Percentiles rank a stretch among this genome's conserved stretches.
Evolutionary conservation across 1,140 invertebrate genomes (phyloP).

Genomic region (Amyelois transitella): DNA sequence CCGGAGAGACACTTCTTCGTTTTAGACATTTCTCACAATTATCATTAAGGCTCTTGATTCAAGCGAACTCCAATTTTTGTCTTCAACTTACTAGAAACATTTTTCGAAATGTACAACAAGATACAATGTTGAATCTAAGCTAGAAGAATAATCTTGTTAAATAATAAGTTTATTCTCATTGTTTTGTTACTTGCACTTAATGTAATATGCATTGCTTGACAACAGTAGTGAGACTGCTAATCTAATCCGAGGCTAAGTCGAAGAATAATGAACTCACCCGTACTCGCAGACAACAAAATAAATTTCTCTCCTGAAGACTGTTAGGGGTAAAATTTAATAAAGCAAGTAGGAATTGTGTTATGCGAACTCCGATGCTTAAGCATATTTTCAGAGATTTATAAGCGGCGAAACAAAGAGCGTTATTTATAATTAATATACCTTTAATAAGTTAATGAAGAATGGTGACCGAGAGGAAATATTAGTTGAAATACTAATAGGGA

Average conservation of each 20-base stretch:
- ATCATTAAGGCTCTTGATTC: too few relatives aligned
- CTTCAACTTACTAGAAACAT: background rate
- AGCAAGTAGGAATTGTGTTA: constrained; percentile 44
- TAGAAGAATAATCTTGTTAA: background rate
- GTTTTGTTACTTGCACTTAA: background rate
- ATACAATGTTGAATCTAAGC: background rate
- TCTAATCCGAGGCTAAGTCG: constrained; percentile 29
- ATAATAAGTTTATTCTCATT: background rate
- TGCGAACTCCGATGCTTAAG: constrained; percentile 31
- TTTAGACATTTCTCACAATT: too few relatives aligned
- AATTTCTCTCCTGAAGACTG: constrained; percentile 37
- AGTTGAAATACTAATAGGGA: background rate
- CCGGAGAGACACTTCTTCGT: too few relatives aligned
- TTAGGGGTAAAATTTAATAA: constrained; percentile 46
- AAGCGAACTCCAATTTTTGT: too few relatives aligned
- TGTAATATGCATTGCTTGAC: background rate
- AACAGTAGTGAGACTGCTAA: constrained; percentile 18
- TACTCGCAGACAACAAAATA: constrained; percentile 39
- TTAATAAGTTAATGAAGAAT: constrained; percentile 21
- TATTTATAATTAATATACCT: constrained; percentile 34
- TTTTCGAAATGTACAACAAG: constrained; percentile 9
- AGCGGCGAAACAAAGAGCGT: constrained; percentile 23
- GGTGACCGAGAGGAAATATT: background rate
- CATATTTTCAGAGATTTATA: constrained; percentile 37
- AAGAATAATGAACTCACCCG: constrained; percentile 31